Base-by-base conservation (phyloP, 2,888 invertebrate species). In the Ectemnius continuus region DNA sequence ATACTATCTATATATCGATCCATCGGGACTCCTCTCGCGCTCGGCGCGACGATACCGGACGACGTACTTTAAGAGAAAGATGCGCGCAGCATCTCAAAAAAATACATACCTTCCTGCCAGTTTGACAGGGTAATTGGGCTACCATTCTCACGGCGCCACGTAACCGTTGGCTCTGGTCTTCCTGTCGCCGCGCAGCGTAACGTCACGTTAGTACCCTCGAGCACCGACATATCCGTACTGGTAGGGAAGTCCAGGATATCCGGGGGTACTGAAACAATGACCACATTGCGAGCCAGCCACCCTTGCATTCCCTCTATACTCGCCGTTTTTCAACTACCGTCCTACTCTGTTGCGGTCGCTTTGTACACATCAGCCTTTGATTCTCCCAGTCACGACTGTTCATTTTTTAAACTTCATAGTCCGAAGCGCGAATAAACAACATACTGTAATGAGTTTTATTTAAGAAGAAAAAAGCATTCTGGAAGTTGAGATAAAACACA, bases 161-260 rank as follows among this genome's bases (percentile, higher is more conserved):
- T 96, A 79, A 98, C 96, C 14, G 93, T 94, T 0, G 98, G 98
- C 65, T 94, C 92, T 0, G 98, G 98, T 18, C 96, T 95, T 4
- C 98, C 97, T 67, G 95, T 96, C 0, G 97, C 98, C 14, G 96
- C 96, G 89, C 98, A 98, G 16, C 94, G 93, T 67, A 98, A 92
- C 72, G 95, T 96, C 67, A 97, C 97, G 87, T 97, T 97, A 79
- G 95, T 95, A 23, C 97, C 97, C 91, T 97, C 97, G 47, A 95
- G 91, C 8, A 96, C 97, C 76, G 96, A 94, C 93, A 96, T 95
- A 91, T 97, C 97, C 79, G 96, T 95, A 89, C 96, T 96, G 65
- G 96, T 96, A 56, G 96, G 95, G 88, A 96, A 95, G 92, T 97
- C 97, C 89, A 97, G 92, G 86, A 97, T 97, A 89, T 97, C 96